Evolutionary conservation across 2,888 invertebrate species (phyloP), one percentile per base, ranked within the genome.

Genomic region (Cordilura impudica): DNA sequence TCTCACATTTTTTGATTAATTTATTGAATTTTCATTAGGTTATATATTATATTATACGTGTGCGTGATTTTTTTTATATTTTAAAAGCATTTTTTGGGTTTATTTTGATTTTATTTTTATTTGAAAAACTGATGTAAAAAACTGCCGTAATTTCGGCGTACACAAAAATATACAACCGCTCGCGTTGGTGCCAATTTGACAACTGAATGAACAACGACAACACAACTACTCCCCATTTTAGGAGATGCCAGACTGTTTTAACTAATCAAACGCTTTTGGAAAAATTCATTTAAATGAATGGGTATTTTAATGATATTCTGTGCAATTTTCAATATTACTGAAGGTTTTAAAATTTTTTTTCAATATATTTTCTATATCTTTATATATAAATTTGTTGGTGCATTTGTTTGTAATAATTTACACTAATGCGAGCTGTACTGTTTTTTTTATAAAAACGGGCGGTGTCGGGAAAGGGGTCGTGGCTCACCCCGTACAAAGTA

Each of bases 181-280:
- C 74, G 53, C 66, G 60, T 79, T 75, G 45, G 78, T 66, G 70
- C 65, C 78, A 79, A 58, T 70, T 75, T 79, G 78, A 79, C 75
- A 79, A 79, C 78, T 79, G 69, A 70, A 45, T 65, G 18, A 70
- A 39, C 29, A 14, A 45, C 31, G 31, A 10, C 31, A 31, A 10
- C 5, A 29, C 45, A 14, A 61, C 6, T 47, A 45, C 60, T 45
- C 45, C 60, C 12, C 8, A 26, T n/a, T 6, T 14, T 4, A 12
- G 43, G 47, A 7, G 60, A 61, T 61, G 60, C 60, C 60, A 61
- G 26, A 45, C 12, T 12, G n/a, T 2, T 12, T 12, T 14, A 2
- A 12, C 10, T n/a, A n/a, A n/a, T n/a, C n/a, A n/a, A n/a, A n/a
- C n/a, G n/a, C n/a, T n/a, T n/a, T n/a, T n/a, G n/a, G n/a, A n/a